phyloP scores from a whole-genome alignment of 2,113 vertebrate genomes.

The Heterocephalus glaber region DNA sequence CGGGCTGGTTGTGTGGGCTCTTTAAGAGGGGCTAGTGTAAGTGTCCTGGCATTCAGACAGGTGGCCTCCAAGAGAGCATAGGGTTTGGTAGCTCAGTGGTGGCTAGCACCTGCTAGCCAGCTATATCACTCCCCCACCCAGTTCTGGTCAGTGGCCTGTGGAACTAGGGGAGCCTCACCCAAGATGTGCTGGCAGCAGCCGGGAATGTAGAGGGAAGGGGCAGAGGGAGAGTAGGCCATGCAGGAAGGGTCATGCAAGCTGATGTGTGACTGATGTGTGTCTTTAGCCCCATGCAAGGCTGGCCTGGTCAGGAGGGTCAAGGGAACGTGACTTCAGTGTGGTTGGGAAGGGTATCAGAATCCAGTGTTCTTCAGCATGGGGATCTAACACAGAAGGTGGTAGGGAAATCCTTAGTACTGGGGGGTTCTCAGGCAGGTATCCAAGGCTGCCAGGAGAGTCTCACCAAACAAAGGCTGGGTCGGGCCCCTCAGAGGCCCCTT shows the following conservation, averaged over 20 bases:
- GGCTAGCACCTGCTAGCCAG: neutral
- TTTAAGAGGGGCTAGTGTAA: neutral
- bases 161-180: neutral
- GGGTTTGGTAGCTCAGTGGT: neutral
- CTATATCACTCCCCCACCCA: neutral
- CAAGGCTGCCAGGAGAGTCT: neutral
- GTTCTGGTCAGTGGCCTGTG: neutral
- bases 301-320: neutral
- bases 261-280: too few relatives aligned
- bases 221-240: accelerated
- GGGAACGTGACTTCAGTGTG: neutral
- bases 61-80: neutral
- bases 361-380: neutral
- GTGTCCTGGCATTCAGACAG: neutral
- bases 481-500: neutral
- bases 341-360: neutral
- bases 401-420: neutral
- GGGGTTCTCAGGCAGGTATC: neutral
- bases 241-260: neutral
- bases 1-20: neutral
- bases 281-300: neutral
- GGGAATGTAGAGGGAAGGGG: neutral
- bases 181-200: neutral
- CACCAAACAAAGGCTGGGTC: neutral
- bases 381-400: neutral